phyloP scores from a whole-genome alignment of 2,113 vertebrate genomes.

The Numenius arquata region DNA sequence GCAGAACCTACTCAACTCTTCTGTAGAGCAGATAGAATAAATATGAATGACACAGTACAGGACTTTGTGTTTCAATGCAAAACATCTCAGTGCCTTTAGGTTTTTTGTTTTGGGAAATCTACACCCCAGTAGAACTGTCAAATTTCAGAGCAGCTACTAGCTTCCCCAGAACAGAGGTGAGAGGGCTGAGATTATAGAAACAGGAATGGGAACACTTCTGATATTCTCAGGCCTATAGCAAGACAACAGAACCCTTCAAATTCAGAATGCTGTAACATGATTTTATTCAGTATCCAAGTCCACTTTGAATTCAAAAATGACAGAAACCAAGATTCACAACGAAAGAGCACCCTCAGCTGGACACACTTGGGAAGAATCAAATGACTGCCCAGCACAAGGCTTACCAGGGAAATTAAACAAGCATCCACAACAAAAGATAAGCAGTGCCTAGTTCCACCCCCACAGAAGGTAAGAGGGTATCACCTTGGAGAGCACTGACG shows the following conservation, averaged over 20 bases:
- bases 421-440: fast-evolving
- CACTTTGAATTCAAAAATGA: neutral
- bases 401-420: neutral
- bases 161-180: neutral
- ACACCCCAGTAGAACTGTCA: neutral
- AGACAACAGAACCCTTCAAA: neutral
- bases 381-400: neutral
- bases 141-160: neutral
- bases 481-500: neutral
- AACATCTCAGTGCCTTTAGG: neutral
- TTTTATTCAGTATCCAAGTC: neutral
- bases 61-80: neutral
- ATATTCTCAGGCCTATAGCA: neutral
- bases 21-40: neutral
- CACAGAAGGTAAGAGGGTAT: neutral
- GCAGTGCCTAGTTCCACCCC: neutral
- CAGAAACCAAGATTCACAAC: neutral
- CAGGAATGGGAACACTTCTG: neutral
- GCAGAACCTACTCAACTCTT: neutral
- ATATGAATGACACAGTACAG: neutral
- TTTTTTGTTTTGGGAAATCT: neutral
- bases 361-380: neutral
- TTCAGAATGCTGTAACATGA: neutral
- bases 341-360: conserved; percentile 54
- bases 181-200: neutral